Evolutionary conservation across 1,140 invertebrate species (phyloP).

Genomic region (Stegodyphus dumicola): DNA sequence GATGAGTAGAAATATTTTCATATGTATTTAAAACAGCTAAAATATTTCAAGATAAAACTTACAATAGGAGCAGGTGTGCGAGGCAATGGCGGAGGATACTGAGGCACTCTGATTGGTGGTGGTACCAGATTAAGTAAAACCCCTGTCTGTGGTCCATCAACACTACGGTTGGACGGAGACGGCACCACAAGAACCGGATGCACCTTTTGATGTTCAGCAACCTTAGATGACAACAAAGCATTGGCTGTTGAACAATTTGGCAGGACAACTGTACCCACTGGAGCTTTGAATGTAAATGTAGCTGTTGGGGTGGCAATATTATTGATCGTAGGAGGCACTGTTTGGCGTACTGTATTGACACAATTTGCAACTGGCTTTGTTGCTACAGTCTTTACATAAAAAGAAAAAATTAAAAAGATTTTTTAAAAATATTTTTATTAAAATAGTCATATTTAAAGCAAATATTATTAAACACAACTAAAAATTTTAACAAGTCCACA

Average conservation of each 20-base stretch:
- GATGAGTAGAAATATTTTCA: no score
- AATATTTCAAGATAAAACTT: background rate
- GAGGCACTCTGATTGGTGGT: slow-evolving; percentile 60
- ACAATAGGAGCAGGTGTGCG: slow-evolving; percentile 1
- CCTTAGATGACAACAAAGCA: slow-evolving; percentile 12
- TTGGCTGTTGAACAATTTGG: slow-evolving; percentile 45
- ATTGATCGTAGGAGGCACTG: slow-evolving; percentile 52
- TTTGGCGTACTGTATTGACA: slow-evolving; percentile 51
- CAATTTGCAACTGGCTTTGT: slow-evolving; percentile 41
- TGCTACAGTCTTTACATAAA: slow-evolving; percentile 24
- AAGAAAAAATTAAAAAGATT: background rate
- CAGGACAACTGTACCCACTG: slow-evolving; percentile 53
- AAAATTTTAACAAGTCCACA: no score
- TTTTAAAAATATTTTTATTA: background rate
- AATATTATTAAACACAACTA: background rate
- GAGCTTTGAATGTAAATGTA: slow-evolving; percentile 56
- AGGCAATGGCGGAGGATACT: slow-evolving; percentile 53
- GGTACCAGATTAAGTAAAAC: slow-evolving; percentile 55
- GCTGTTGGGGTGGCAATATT: slow-evolving; percentile 43
- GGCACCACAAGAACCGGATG: slow-evolving; percentile 58
- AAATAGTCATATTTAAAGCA: background rate
- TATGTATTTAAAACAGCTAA: no score
- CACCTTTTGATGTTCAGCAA: slow-evolving; percentile 42
- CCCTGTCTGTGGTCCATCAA: slow-evolving; percentile 50
- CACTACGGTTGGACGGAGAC: slow-evolving; percentile 53